A percentile compares a stretch with the other conserved stretches of the same genome.
Evolutionary conservation across 2,888 invertebrate species (phyloP).

Genomic region (Conomelus anceps): DNA sequence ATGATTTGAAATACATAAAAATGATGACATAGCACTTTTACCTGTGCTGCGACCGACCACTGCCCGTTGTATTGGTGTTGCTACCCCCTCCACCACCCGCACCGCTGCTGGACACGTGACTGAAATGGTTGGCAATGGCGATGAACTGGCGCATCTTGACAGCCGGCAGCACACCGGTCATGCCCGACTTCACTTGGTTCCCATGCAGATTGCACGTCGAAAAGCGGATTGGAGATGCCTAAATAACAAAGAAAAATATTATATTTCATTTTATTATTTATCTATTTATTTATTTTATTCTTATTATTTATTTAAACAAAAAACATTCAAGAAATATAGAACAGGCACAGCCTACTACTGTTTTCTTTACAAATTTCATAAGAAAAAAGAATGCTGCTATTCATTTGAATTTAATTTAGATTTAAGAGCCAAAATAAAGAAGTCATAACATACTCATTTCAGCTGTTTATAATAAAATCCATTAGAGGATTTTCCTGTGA

Average conservation of each 20-base stretch:
- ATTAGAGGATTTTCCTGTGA: no score
- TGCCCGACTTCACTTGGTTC: slow-evolving; percentile 78
- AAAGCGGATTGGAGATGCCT: slow-evolving; percentile 77
- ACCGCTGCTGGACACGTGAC: slow-evolving; percentile 28
- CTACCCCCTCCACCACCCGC: slow-evolving; percentile 45
- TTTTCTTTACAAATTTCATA: no score
- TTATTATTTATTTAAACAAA: no score
- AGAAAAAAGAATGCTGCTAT: no score
- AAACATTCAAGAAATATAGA: no score
- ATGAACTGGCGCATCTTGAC: slow-evolving; percentile 62
- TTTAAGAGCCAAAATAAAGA: no score
- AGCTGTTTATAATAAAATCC: no score
- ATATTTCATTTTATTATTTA: no score
- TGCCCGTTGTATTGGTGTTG: slow-evolving; percentile 61
- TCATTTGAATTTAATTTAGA: no score
- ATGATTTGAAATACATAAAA: neutral
- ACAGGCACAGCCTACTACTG: no score
- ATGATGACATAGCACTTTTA: neutral
- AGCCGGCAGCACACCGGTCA: slow-evolving; percentile 77
- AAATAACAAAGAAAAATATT: slow-evolving; percentile 22
- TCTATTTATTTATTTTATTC: no score
- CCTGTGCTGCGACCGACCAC: slow-evolving; percentile 47
- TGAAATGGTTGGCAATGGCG: slow-evolving; percentile 47
- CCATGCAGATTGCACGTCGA: slow-evolving; percentile 95
- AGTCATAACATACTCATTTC: no score